These are phyloP conservation scores for Drosophila quadrilineata DNA, from an alignment of 1,140 invertebrate species.

Conservation along the genomic window DNA sequence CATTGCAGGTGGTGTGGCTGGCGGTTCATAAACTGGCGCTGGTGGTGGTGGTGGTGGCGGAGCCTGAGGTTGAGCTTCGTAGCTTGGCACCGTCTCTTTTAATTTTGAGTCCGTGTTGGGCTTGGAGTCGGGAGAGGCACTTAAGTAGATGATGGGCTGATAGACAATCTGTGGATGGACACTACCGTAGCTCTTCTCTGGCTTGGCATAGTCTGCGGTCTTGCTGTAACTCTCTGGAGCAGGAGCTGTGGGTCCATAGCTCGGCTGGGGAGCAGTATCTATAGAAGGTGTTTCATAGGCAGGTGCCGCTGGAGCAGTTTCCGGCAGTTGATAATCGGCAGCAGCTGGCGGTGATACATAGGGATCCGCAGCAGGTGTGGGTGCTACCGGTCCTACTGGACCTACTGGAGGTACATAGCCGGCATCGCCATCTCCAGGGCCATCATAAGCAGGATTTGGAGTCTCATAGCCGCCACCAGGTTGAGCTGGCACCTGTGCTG, in stretches of 20 bases:
- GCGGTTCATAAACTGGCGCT: conserved; percentile 1
- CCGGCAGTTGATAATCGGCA: conserved; percentile 4
- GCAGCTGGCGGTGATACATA: conserved; percentile 16
- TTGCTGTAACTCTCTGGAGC: conserved; percentile 32
- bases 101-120: neutral
- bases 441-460: conserved; percentile 45
- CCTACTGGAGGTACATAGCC: conserved; percentile 39
- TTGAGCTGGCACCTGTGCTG: neutral
- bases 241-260: conserved; percentile 13
- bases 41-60: conserved; percentile 10
- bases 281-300: conserved; percentile 17
- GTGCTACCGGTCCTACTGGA: conserved; percentile 4
- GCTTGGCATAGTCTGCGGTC: conserved; percentile 11
- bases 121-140: conserved; percentile 17
- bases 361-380: neutral
- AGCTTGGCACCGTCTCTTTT: conserved; percentile 5
- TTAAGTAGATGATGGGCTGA: conserved; percentile 64
- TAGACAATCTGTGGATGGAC: conserved; percentile 56
- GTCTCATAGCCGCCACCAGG: conserved; percentile 26
- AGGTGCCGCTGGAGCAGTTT: neutral
- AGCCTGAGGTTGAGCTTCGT: conserved; percentile 8
- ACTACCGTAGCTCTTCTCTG: conserved; percentile 25
- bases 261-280: neutral
- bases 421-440: conserved; percentile 58
- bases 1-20: neutral